Evolutionary conservation across 1,140 invertebrate species (phyloP).

Genomic region (Micrasema longulum): DNA sequence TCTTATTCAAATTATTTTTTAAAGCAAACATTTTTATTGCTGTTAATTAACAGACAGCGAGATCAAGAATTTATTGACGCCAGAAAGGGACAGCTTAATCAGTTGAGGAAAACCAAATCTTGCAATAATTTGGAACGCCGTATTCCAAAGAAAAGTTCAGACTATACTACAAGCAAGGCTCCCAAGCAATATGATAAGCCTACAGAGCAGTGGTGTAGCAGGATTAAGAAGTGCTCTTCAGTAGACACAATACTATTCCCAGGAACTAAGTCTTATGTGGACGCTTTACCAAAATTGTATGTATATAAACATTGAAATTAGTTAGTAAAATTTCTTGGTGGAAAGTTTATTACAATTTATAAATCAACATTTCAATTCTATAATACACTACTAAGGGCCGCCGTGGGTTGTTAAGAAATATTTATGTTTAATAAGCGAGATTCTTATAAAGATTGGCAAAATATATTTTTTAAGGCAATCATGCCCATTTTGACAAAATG

Average conservation of each 20-base stretch:
- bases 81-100: slow-evolving; percentile 26
- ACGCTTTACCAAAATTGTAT: slow-evolving; percentile 50
- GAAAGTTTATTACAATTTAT: too few relatives aligned
- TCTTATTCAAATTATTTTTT: too few relatives aligned
- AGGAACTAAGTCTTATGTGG: slow-evolving; percentile 11
- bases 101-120: slow-evolving; percentile 29
- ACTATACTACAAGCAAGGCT: neutral
- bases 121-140: slow-evolving; percentile 5
- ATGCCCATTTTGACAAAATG: too few relatives aligned
- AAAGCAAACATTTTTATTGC: too few relatives aligned
- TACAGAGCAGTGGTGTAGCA: slow-evolving; percentile 42
- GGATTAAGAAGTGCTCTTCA: slow-evolving; percentile 25
- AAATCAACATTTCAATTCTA: too few relatives aligned
- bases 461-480: too few relatives aligned
- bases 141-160: neutral
- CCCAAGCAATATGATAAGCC: slow-evolving; percentile 18
- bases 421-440: too few relatives aligned
- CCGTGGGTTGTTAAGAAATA: too few relatives aligned
- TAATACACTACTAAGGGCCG: too few relatives aligned
- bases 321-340: too few relatives aligned
- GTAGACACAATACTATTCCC: neutral
- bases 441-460: too few relatives aligned
- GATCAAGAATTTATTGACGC: slow-evolving; percentile 32
- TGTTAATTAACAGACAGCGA: slow-evolving; percentile 18
- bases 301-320: too few relatives aligned